A percentile compares a stretch with the other conserved stretches of the same genome.
These are phyloP conservation scores for Chorisops tibialis DNA, from an alignment of 2,888 invertebrate genomes.

Conservation along the genomic window DNA sequence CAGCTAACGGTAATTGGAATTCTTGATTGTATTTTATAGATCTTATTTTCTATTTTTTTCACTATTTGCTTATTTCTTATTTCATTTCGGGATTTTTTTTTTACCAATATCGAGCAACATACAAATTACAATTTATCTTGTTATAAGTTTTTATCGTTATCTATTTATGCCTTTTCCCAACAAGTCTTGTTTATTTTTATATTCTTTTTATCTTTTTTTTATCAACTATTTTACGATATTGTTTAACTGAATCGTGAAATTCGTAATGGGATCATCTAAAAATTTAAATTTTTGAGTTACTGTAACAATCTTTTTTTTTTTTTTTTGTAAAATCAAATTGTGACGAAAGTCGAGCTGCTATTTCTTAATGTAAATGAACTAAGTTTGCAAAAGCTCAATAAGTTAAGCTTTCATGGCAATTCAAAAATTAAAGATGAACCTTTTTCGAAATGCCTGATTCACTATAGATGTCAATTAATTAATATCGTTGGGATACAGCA, in stretches of 20 bases:
- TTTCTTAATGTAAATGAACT: too few species aligned
- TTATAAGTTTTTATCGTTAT: constrained; percentile 3
- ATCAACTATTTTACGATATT: constrained; percentile 10
- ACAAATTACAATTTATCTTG: background rate
- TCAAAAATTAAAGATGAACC: background rate
- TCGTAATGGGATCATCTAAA: too few species aligned
- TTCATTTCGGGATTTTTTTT: too few species aligned
- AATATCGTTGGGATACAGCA: constrained; percentile 30
- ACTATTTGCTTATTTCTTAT: background rate
- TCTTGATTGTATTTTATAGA: background rate
- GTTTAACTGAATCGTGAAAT: too few species aligned
- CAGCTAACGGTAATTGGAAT: constrained; percentile 34
- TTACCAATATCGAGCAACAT: background rate
- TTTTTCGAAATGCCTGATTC: background rate
- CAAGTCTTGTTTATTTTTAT: constrained; percentile 24
- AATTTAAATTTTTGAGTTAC: too few species aligned
- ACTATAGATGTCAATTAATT: background rate
- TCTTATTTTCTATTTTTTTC: background rate
- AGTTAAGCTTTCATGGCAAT: background rate
- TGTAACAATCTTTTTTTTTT: too few species aligned
- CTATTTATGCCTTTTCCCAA: constrained; percentile 31
- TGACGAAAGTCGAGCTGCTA: too few species aligned
- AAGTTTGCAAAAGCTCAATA: too few species aligned
- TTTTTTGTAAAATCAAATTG: too few species aligned
- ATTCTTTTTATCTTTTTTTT: constrained; percentile 6